A percentile compares a stretch with the other conserved stretches of the same genome.
These are phyloP conservation scores for Lagenorhynchus albirostris DNA, from an alignment of 2,113 vertebrate species.

Conservation along the genomic window DNA sequence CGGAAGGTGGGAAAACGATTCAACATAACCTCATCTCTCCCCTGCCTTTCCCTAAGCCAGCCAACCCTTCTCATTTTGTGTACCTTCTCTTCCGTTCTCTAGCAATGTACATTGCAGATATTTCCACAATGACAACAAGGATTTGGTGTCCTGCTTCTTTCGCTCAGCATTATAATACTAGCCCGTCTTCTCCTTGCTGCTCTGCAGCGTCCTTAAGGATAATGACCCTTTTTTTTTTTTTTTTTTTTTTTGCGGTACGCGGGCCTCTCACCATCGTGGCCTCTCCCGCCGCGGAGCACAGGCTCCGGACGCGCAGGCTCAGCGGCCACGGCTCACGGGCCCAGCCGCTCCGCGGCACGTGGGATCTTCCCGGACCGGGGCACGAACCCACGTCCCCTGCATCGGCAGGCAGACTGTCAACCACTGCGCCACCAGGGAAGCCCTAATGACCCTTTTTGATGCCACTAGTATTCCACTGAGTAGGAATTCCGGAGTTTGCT, in stretches of 20 bases:
- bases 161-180: accelerated
- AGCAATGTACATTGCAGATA: not conserved
- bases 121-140: not conserved
- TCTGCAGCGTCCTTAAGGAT: not conserved
- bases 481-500: not conserved
- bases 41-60: not conserved
- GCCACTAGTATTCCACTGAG: not conserved
- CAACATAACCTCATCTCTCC: accelerated
- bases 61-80: not conserved
- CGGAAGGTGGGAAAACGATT: not conserved
- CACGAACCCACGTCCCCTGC: no score
- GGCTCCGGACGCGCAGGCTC: no score
- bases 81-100: not conserved
- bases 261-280: no score
- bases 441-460: not conserved
- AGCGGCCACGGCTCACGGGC: no score
- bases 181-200: not conserved
- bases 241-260: no score
- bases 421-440: no score
- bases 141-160: not conserved
- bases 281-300: no score
- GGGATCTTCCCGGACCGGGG: no score
- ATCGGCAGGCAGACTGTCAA: no score
- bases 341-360: no score
- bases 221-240: not conserved